Percentiles rank a stretch among this genome's conserved stretches.
Conservation (phyloP, 2,113 vertebrate genomes). For the Notarius quadriscutis region DNA sequence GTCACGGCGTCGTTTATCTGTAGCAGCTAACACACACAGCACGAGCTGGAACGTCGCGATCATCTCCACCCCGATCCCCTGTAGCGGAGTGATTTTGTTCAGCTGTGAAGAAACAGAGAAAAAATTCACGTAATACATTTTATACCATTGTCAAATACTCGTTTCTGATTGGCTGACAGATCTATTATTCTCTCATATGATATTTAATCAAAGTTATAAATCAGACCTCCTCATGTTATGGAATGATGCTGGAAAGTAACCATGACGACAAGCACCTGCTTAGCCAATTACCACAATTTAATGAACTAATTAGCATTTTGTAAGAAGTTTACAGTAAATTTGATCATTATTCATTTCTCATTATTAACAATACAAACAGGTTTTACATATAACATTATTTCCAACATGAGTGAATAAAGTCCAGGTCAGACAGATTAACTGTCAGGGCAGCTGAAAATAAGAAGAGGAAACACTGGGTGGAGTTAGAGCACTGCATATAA, state of each 20-base stretch:
- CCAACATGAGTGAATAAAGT: too few relatives aligned
- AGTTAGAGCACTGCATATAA: too few relatives aligned
- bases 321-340: background rate
- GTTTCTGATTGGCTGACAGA: background rate
- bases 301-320: background rate
- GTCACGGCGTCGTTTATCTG: constrained; percentile 87
- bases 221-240: background rate
- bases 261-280: background rate
- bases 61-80: constrained; percentile 91
- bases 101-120: constrained; percentile 59
- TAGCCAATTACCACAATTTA: background rate
- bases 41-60: constrained; percentile 94
- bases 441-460: too few relatives aligned
- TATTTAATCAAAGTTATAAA: background rate
- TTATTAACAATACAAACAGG: too few relatives aligned
- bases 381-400: too few relatives aligned
- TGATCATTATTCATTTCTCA: background rate
- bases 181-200: background rate
- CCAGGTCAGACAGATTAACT: too few relatives aligned
- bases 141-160: background rate
- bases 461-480: too few relatives aligned
- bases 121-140: background rate
- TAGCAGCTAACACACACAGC: constrained; percentile 92
- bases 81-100: constrained; percentile 73
- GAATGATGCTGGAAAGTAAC: background rate